phyloP scores from a whole-genome alignment of 2,797 vertebrate genomes.

The Decapterus maruadsi region DNA sequence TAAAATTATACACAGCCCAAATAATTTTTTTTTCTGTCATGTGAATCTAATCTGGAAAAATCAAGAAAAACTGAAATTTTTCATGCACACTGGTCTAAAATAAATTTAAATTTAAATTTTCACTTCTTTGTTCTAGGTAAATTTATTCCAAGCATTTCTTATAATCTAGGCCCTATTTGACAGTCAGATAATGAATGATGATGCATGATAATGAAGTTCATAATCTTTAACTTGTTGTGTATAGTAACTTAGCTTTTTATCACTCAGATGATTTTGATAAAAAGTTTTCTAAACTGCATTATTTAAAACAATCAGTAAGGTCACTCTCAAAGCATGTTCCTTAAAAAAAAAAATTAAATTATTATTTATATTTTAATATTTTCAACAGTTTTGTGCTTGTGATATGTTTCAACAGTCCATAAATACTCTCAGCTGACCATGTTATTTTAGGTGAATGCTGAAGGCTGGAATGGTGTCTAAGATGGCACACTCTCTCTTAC shows the following conservation, averaged over 20 bases:
- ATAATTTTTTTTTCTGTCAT: background rate
- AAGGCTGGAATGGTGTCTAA: slow-evolving; percentile 11
- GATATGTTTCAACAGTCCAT: slow-evolving; percentile 21
- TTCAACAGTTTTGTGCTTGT: background rate
- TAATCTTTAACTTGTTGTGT: too few species aligned
- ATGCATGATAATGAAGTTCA: too few species aligned
- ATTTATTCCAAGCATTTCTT: too few species aligned
- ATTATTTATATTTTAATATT: background rate
- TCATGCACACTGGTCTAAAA: background rate
- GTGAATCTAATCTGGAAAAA: background rate
- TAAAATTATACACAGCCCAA: background rate
- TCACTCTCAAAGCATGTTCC: background rate
- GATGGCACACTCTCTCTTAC: background rate
- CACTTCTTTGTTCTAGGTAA: too few species aligned
- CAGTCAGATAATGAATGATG: too few species aligned
- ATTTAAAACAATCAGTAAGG: background rate
- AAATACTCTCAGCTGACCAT: slow-evolving; percentile 18
- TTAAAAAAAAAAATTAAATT: background rate
- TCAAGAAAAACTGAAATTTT: too few species aligned
- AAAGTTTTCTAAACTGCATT: background rate
- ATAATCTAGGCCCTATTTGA: too few species aligned
- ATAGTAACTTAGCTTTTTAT: background rate
- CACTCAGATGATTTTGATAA: background rate
- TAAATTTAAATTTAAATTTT: background rate
- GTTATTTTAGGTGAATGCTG: slow-evolving; percentile 50